Base-by-base conservation (phyloP, 2,797 vertebrate genomes). In the Setipinna tenuifilis region DNA sequence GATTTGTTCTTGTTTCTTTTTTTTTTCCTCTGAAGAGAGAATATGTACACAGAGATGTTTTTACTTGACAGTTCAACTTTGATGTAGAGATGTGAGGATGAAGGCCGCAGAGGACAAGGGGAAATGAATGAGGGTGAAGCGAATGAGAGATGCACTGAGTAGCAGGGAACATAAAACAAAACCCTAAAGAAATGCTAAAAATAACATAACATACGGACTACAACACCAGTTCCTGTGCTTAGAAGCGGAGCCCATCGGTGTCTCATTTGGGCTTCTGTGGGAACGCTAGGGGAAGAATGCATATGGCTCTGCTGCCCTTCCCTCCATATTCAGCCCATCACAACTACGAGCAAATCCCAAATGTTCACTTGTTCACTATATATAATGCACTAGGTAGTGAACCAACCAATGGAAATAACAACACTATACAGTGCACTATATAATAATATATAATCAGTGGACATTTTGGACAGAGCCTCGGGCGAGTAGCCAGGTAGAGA, bases 1-100 rank as follows among this genome's bases (percentile, higher is more conserved):
- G 71, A 78, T 88, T 88, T 91, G 90, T 86, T 90, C 87, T 85
- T 87, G 44, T 84, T 86, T 90, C 90, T 82, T 87, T 89, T 85
- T 90, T 89, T 90, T 90, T 65, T 86, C 82, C 82, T 88, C 86
- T 81, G 68, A 94, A 91, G 92, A 95, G 94, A 95, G 87, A 91
- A 92, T 94, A 94, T 93, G 94, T 94, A 95, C 94, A 95, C 93
- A 95, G 86, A 94, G 89, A 93, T 94, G 93, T 92, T 91, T 19
- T 87, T 91, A 91, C 91, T 86, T 86, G 90, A 89, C 90, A 87
- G 90, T 86, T 87, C 92, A 78, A 91, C 90, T 86, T 84, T 88
- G 82, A 91, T 31, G 85, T 68, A 59, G 87, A 92, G 85, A 88
- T 87, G 88, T 78, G 71, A 75, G 85, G 41, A 65, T 87, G 87